These are phyloP conservation scores for Paraescarpia echinospica DNA, from an alignment of 1,140 invertebrate species.

Conservation along the genomic window DNA sequence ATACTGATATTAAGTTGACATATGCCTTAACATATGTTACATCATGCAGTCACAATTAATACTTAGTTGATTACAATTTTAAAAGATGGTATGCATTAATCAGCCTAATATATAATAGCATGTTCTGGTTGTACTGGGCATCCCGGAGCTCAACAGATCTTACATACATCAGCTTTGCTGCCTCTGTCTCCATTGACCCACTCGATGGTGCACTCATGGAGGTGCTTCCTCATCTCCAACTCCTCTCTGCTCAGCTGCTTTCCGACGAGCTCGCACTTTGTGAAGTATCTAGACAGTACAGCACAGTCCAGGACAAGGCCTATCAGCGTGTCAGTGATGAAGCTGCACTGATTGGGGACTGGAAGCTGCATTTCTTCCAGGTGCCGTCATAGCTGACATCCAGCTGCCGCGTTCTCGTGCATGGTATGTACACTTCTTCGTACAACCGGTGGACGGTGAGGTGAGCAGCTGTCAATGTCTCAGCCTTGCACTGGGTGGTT, in stretches of 20 bases:
- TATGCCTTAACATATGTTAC: slow-evolving; percentile 36
- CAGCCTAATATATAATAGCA: too few relatives aligned
- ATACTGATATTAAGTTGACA: not conserved
- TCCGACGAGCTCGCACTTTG: not conserved
- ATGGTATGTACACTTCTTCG: not conserved
- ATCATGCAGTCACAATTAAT: slow-evolving; percentile 35
- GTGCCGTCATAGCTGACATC: not conserved
- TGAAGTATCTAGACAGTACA: not conserved
- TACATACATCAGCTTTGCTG: not conserved
- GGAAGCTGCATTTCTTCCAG: not conserved
- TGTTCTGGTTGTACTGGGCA: slow-evolving; percentile 35
- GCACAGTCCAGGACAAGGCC: too few relatives aligned
- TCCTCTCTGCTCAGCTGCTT: too few relatives aligned
- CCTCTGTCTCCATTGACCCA: too few relatives aligned
- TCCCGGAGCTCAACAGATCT: not conserved
- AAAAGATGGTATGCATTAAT: too few relatives aligned
- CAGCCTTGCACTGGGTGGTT: not conserved
- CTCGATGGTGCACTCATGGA: too few relatives aligned
- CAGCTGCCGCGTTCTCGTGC: not conserved
- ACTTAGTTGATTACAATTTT: too few relatives aligned
- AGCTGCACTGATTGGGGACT: not conserved
- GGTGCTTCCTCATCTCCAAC: too few relatives aligned
- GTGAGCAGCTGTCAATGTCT: not conserved
- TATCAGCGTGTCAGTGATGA: not conserved
- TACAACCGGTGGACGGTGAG: not conserved